Conservation (phyloP, 2,797 vertebrate genomes). For the Sphenodon punctatus region DNA sequence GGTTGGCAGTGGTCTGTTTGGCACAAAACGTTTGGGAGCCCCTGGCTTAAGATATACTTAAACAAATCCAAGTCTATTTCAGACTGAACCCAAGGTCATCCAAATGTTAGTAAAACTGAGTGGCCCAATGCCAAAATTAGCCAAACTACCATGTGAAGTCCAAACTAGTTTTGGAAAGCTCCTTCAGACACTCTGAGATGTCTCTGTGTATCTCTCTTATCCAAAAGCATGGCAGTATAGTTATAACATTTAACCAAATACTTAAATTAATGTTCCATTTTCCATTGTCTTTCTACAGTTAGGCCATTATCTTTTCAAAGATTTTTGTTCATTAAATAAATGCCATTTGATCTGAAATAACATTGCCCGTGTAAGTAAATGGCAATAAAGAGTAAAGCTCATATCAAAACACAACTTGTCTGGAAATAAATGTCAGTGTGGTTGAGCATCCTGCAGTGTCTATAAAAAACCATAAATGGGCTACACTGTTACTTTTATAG, state of each 20-base stretch:
- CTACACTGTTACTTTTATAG: slow-evolving; percentile 35
- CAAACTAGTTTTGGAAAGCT: no score
- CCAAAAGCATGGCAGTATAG: neutral
- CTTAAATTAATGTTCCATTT: neutral
- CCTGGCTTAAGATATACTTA: no score
- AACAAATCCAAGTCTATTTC: no score
- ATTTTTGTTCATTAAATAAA: neutral
- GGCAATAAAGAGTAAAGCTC: slow-evolving; percentile 26
- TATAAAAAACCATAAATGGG: slow-evolving; percentile 54
- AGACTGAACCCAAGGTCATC: no score
- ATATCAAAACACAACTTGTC: slow-evolving; percentile 56
- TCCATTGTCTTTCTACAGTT: neutral
- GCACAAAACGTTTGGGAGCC: no score
- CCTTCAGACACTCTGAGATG: no score
- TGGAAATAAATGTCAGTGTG: slow-evolving; percentile 53
- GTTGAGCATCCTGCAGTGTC: slow-evolving; percentile 49
- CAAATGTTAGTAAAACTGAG: no score
- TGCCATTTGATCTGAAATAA: no score
- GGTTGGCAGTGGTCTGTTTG: no score
- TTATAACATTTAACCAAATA: neutral
- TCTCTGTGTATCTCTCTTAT: neutral
- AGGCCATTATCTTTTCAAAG: neutral
- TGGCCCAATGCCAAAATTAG: no score
- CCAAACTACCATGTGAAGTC: no score
- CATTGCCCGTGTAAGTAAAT: slow-evolving; percentile 52